phyloP scores from a whole-genome alignment of 2,797 vertebrate genomes.

The Alca torda region DNA sequence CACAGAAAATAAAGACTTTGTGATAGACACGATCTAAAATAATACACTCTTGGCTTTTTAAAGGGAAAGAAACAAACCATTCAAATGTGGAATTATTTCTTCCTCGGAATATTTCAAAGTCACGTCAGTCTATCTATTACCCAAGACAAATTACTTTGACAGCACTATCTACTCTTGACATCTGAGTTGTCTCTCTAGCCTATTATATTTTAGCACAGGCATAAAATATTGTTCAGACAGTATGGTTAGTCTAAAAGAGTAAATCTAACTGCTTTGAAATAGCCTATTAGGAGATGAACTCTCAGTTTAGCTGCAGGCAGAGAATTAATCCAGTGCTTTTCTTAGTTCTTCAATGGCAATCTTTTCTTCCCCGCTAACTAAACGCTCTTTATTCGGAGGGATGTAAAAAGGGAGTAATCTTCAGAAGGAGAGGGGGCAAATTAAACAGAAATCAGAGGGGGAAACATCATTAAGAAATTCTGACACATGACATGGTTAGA shows the following conservation, averaged over 20 bases:
- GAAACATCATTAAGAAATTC: slow-evolving; percentile 45
- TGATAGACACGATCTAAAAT: neutral
- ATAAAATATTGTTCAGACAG: slow-evolving; percentile 76
- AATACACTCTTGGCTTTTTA: neutral
- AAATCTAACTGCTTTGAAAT: slow-evolving; percentile 73
- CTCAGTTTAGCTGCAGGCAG: slow-evolving; percentile 66
- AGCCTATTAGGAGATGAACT: slow-evolving; percentile 71
- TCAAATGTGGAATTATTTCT: slow-evolving; percentile 49
- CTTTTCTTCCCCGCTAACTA: neutral
- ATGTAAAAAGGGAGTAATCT: slow-evolving; percentile 55
- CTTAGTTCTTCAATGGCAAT: slow-evolving; percentile 56
- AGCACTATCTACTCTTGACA: slow-evolving; percentile 71
- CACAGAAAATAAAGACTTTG: slow-evolving; percentile 32
- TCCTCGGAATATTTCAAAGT: slow-evolving; percentile 69
- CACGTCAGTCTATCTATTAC: slow-evolving; percentile 64
- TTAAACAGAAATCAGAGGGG: slow-evolving; percentile 48
- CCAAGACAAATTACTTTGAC: slow-evolving; percentile 75
- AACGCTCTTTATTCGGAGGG: neutral
- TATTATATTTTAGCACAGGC: slow-evolving; percentile 70
- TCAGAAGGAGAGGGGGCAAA: slow-evolving; percentile 27
- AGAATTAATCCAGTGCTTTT: slow-evolving; percentile 66
- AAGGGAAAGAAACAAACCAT: slow-evolving; percentile 55
- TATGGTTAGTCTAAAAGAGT: slow-evolving; percentile 68
- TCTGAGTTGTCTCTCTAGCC: slow-evolving; percentile 70
- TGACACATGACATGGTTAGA: slow-evolving; percentile 7